Base-by-base conservation (phyloP, 2,888 invertebrate genomes). In the Plebejus argus region DNA sequence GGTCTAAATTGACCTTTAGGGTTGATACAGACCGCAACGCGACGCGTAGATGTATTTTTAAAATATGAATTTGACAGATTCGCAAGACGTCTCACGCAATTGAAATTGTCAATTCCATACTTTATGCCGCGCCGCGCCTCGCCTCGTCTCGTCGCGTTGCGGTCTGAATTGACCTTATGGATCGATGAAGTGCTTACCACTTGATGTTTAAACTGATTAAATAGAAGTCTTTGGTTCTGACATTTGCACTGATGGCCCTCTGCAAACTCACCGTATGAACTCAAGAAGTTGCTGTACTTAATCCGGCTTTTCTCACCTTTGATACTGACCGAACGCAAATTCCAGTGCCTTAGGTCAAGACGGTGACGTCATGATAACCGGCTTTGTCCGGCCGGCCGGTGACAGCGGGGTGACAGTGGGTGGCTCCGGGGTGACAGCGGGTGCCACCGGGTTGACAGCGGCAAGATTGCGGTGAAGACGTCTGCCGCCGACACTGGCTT, bases 391-490 rank as follows among this genome's bases (percentile, higher is more conserved):
- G 72, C 76, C 76, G 8, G 15, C 71, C 5, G 20, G 20, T 45
- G 72, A 45, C 45, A 45, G 49, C 10, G 49, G 23, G 20, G 8
- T n/a, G 71, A 39, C 39, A 39, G 45, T 3, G 71, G 58, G 53
- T 49, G 49, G 49, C 49, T 3, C 15, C 8, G 12, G 33, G n/a
- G n/a, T 39, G 72, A 39, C 20, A 45, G 72, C n/a, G 72, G 20
- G 12, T 49, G 49, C 15, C 49, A 12, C 15, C 12, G 12, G 70
- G n/a, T 10, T 39, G 72, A 45, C 45, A 45, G 72, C 20, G 72
- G 61, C 79, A 77, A 70, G 70, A 77, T 70, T 71, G 77, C 49
- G 77, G 70, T 76, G 56, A 20, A 77, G 77, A 71, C 71, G 76
- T 70, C 72, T 72, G 72, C 72, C 23, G 23, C 12, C 45, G 72